A percentile compares a stretch with the other conserved stretches of the same genome.
Evolutionary conservation across 2,113 vertebrate species (phyloP).

Genomic region (Mugil cephalus): DNA sequence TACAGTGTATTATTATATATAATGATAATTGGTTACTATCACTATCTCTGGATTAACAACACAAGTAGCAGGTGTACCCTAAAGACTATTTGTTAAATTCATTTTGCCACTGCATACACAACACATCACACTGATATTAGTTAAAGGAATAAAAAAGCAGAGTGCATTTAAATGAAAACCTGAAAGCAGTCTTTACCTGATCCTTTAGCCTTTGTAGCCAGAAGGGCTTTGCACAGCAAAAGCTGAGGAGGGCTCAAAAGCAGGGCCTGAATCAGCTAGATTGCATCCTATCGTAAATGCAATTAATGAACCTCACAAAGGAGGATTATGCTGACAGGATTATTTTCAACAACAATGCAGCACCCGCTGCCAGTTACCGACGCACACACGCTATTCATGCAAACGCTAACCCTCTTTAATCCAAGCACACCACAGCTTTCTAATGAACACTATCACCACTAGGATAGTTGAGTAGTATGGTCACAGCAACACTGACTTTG

Average conservation of each 20-base stretch:
- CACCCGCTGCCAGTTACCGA: slow-evolving; percentile 64
- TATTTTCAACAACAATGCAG: slow-evolving; percentile 78
- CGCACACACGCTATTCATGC: slow-evolving; percentile 44
- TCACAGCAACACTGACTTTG: slow-evolving; percentile 6
- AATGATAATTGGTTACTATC: not conserved
- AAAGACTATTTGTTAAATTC: slow-evolving; percentile 21
- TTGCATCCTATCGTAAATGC: slow-evolving; percentile 73
- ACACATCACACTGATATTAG: slow-evolving; percentile 17
- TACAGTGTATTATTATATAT: not conserved
- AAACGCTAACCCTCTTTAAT: slow-evolving; percentile 41
- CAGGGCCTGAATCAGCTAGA: slow-evolving; percentile 72
- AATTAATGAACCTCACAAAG: slow-evolving; percentile 80
- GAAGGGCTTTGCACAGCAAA: slow-evolving; percentile 57
- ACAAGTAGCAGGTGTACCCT: slow-evolving; percentile 32
- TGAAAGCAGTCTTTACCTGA: slow-evolving; percentile 53
- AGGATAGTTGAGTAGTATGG: slow-evolving; percentile 12
- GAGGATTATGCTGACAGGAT: slow-evolving; percentile 76
- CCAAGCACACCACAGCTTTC: slow-evolving; percentile 44
- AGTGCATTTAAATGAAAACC: slow-evolving; percentile 68
- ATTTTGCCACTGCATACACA: slow-evolving; percentile 35
- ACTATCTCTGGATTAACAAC: not conserved
- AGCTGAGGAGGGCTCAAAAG: slow-evolving; percentile 51
- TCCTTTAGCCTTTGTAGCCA: slow-evolving; percentile 64
- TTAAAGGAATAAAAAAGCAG: slow-evolving; percentile 40
- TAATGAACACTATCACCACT: slow-evolving; percentile 25